A percentile compares a stretch with the other conserved stretches of the same genome.
phyloP scores from a whole-genome alignment of 1,140 invertebrate species.

The Aleiodes sp. region DNA sequence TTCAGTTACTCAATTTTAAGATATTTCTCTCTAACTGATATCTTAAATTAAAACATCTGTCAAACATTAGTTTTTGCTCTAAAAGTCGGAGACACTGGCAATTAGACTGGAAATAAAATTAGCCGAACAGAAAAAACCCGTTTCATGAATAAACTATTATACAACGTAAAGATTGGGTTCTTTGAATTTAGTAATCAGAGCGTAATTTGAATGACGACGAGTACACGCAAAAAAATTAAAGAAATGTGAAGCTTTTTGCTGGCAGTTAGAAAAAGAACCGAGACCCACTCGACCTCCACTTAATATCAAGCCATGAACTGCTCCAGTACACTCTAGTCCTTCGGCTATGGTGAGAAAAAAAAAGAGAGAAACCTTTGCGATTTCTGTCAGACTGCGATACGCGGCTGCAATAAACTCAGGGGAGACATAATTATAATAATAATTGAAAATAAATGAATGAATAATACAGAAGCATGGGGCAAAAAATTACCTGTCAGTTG shows the following conservation, averaged over 20 bases:
- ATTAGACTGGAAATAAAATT: too few relatives aligned
- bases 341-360: constrained; percentile 10
- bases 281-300: constrained; percentile 20
- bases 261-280: neutral
- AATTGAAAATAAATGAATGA: neutral
- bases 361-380: too few relatives aligned
- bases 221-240: neutral
- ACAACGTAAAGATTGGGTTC: neutral
- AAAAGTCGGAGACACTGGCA: too few relatives aligned
- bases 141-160: too few relatives aligned
- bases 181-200: constrained; percentile 10
- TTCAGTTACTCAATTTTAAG: too few relatives aligned
- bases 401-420: too few relatives aligned
- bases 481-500: neutral
- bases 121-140: too few relatives aligned
- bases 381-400: neutral
- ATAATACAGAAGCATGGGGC: neutral
- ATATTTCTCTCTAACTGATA: too few relatives aligned
- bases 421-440: neutral
- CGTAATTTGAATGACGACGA: neutral
- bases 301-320: constrained; percentile 31
- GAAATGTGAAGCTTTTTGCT: neutral
- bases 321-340: constrained; percentile 12
- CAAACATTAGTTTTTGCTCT: too few relatives aligned
- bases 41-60: too few relatives aligned